phyloP scores from a whole-genome alignment of 2,888 invertebrate species.

The Cheilosia soror region DNA sequence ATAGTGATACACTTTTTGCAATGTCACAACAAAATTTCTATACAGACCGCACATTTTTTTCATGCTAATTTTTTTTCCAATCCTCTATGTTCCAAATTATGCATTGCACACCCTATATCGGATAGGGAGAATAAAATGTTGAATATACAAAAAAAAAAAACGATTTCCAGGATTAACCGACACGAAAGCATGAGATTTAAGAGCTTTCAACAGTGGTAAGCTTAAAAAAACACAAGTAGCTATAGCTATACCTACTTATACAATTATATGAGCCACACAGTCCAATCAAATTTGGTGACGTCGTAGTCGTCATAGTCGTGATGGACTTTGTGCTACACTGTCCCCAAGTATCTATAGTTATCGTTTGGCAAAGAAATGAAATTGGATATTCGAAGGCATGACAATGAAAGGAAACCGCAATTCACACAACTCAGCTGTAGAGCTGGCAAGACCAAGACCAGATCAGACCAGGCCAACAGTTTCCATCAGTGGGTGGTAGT shows the following conservation, averaged over 20 bases:
- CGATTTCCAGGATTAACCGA: conserved; percentile 82
- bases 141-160: conserved; percentile 20
- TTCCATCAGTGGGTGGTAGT: not conserved
- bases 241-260: not conserved
- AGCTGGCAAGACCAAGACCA: too few species aligned
- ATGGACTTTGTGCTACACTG: conserved; percentile 32
- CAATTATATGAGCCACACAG: conserved; percentile 17
- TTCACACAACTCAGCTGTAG: conserved; percentile 24
- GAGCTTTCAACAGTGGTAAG: conserved; percentile 80
- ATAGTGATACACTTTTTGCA: not conserved
- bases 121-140: not conserved
- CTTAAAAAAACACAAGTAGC: conserved; percentile 39
- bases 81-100: too few species aligned
- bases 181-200: conserved; percentile 84
- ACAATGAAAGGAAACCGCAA: conserved; percentile 62
- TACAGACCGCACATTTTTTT: too few species aligned
- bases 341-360: conserved; percentile 12
- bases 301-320: conserved; percentile 18
- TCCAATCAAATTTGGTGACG: conserved; percentile 59
- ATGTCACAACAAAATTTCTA: too few species aligned
- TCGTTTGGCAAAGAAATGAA: conserved; percentile 49
- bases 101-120: not conserved
- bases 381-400: conserved; percentile 59
- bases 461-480: conserved; percentile 2
- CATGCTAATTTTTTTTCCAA: too few species aligned